phyloP scores from a whole-genome alignment of 2,888 invertebrate genomes.

The Onchidella celtica region DNA sequence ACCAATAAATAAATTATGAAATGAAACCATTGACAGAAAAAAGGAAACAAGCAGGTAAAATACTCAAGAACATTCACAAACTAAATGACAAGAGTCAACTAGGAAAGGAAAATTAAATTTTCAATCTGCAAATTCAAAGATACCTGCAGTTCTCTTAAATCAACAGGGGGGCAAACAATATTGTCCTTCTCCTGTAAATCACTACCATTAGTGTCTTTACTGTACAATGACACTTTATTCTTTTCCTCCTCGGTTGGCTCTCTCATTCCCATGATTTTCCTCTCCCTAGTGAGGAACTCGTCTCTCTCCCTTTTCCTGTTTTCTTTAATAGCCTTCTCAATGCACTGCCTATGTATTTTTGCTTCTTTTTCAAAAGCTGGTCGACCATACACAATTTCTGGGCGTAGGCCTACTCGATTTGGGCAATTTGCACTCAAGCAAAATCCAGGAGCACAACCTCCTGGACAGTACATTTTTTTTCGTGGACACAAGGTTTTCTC shows the following conservation, averaged over 20 bases:
- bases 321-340: constrained; percentile 2
- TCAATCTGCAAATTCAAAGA: too few species aligned
- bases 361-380: constrained; percentile 23
- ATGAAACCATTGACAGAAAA: too few species aligned
- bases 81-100: too few species aligned
- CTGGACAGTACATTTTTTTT: constrained; percentile 21
- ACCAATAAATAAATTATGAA: too few species aligned
- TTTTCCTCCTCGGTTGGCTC: neutral
- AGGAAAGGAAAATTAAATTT: too few species aligned
- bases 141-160: constrained; percentile 20
- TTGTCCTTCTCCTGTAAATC: neutral
- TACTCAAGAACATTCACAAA: too few species aligned
- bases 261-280: constrained; percentile 30
- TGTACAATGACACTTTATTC: neutral
- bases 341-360: neutral
- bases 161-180: neutral
- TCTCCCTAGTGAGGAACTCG: constrained; percentile 39
- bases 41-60: too few species aligned
- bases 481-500: neutral
- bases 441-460: constrained; percentile 29
- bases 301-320: constrained; percentile 3
- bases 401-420: neutral
- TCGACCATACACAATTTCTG: neutral
- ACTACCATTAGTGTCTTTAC: neutral
- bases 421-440: constrained; percentile 35